A percentile compares a stretch with the other conserved stretches of the same genome.
phyloP scores from a whole-genome alignment of 1,140 invertebrate species.

The Colletes gigas region DNA sequence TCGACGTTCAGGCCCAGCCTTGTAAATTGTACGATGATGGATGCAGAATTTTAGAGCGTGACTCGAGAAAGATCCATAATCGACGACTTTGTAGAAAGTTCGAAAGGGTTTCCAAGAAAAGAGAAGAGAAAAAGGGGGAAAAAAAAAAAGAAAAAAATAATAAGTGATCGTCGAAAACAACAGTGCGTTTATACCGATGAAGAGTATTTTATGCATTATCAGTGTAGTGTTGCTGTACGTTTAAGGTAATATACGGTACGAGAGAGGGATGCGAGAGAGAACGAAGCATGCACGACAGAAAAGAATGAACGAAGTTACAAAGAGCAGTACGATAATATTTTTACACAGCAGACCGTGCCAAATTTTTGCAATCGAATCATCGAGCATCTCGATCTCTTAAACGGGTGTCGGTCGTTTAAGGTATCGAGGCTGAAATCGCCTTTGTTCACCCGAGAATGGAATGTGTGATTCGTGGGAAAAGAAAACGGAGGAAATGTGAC shows the following conservation, averaged over 20 bases:
- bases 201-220: constrained; percentile 64
- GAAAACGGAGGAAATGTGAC: background rate
- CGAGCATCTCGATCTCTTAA: constrained; percentile 47
- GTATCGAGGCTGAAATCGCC: background rate
- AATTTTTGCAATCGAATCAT: constrained; percentile 69
- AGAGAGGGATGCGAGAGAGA: constrained; percentile 4
- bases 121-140: background rate
- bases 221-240: constrained; percentile 56
- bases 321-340: constrained; percentile 65
- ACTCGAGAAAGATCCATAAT: constrained; percentile 33
- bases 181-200: constrained; percentile 56
- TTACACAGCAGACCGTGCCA: constrained; percentile 72
- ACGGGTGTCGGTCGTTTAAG: background rate
- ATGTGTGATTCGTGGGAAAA: background rate
- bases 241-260: constrained; percentile 46
- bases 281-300: constrained; percentile 33
- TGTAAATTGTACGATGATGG: constrained; percentile 24
- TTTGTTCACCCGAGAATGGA: background rate
- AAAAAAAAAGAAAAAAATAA: constrained; percentile 5
- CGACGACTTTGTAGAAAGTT: constrained; percentile 43
- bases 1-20: background rate
- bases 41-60: constrained; percentile 12
- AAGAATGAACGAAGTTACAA: constrained; percentile 32
- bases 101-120: constrained; percentile 35
- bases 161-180: constrained; percentile 19